Evolutionary conservation across 2,888 invertebrate species (phyloP), one percentile per base, ranked within the genome.

Genomic region (Acanthosepion pharaonis): DNA sequence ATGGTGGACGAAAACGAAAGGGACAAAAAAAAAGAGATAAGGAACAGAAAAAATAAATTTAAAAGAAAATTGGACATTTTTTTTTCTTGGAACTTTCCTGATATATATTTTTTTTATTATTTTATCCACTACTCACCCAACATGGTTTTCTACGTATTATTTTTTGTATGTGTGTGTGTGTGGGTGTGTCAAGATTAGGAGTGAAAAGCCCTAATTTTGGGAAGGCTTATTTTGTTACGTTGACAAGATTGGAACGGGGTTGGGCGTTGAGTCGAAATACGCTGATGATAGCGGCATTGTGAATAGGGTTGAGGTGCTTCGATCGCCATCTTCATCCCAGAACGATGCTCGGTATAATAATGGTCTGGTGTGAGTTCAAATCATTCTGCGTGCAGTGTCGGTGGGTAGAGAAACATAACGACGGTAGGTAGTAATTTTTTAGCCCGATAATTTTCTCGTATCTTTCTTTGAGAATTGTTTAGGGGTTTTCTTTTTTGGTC

Each of bases 101-200:
- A 8, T 15, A 3, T n/a, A 8, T 15, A 3, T n/a, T 78, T 78
- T 78, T 78, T 18, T n/a, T 3, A 11, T 33, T 33, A 78, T 8
- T 15, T 78, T 33, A n/a, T 5, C n/a, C 78, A n/a, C 42, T 42
- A 42, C 42, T 42, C 42, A 42, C 3, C 42, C 42, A 42, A 42
- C n/a, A n/a, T 4, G 1, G 15, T n/a, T 78, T 78, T n/a, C 11
- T 5, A 0, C 9, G 6, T n/a, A 2, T 2, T 78, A 0, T n/a
- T 78, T 78, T 33, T 11, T 78, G 0, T 78, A 6, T 78, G 25
- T 78, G n/a, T 9, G 78, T n/a, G n/a, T 78, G 0, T 78, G 28
- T 78, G 25, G n/a, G n/a, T 9, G 78, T n/a, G n/a, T 78, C n/a
- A n/a, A 78, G 78, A 78, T 78, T 78, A 78, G 78, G 78, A 78